phyloP scores from a whole-genome alignment of 2,113 vertebrate genomes.

The Pardalotus punctatus region DNA sequence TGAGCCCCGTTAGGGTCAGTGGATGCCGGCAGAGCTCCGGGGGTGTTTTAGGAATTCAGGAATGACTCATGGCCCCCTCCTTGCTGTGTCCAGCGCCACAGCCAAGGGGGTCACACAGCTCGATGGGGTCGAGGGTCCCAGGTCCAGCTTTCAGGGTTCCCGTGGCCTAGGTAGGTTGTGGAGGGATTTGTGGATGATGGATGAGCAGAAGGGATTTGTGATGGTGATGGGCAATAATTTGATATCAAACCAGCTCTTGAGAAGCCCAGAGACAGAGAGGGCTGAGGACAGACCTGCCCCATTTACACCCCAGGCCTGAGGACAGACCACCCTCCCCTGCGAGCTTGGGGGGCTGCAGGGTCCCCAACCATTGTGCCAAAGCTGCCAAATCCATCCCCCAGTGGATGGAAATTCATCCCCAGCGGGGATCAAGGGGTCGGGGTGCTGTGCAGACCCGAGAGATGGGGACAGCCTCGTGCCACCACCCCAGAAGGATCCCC shows the following conservation, averaged over 20 bases:
- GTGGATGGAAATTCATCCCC: too few species aligned
- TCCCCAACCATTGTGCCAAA: not conserved
- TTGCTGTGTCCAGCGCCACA: not conserved
- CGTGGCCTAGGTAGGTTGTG: accelerated
- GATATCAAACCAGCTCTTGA: not conserved
- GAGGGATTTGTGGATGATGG: accelerated
- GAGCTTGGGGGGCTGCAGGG: not conserved
- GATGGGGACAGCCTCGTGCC: not conserved
- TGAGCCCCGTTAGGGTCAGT: accelerated
- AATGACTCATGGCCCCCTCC: accelerated
- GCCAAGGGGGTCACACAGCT: accelerated
- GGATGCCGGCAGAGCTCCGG: not conserved
- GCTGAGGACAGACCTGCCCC: not conserved
- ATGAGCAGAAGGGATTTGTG: not conserved
- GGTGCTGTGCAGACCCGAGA: too few species aligned
- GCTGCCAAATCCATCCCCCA: not conserved
- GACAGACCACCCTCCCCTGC: accelerated
- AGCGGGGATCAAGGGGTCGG: accelerated
- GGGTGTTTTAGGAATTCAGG: not conserved
- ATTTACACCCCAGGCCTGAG: accelerated
- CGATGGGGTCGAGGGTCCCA: accelerated
- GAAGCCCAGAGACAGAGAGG: not conserved
- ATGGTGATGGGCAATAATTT: accelerated
- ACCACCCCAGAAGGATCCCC: accelerated
- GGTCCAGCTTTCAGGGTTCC: not conserved